Evolutionary conservation across 1,140 invertebrate species (phyloP), one percentile per base, ranked within the genome.

Genomic region (Thrips palmi): DNA sequence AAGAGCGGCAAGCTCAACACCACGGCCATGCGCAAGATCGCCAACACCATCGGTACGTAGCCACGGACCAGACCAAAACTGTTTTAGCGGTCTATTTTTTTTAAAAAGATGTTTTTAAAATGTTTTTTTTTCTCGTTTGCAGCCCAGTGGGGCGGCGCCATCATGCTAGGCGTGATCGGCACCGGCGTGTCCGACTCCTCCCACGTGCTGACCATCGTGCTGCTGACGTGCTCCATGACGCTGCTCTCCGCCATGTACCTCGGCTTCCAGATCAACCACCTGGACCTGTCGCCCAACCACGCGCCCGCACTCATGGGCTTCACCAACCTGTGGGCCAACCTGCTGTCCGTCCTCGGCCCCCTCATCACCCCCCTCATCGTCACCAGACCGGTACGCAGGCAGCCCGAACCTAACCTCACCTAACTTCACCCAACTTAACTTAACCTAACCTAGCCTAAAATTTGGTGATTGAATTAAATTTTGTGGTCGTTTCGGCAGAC

Each of bases 231-330:
- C 34, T 81, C 81, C n/a, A 71, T 85, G 1, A 78, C 78, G 5
- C 62, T 85, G 10, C 84, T 83, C 52, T 81, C 81, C 41, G 80
- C 72, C 45, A 81, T 83, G 46, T 85, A 84, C 53, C 83, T 79
- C 1, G 82, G 82, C 11, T 85, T 85, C 52, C 83, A 86, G 62
- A 74, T 81, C 24, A 92, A 92, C 52, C 87, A 92, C 57, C 63
- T 93, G 48, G 87, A 93, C 55, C 75, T 94, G 37, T 88, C 86
- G 0, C 85, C 86, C 2, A 73, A 81, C 48, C 86, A 81, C 57
- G 87, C 87, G 18, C 84, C 86, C 17, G 79, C 85, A 46, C 59
- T 92, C 11, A 91, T 92, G 85, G 77, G 86, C 7, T 78, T 93
- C 47, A 91, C 87, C 15, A 94, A 94, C 62, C 89, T 83, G 49